phyloP scores from a whole-genome alignment of 92 coral and sea anemone genomes.

The Porites rus region DNA sequence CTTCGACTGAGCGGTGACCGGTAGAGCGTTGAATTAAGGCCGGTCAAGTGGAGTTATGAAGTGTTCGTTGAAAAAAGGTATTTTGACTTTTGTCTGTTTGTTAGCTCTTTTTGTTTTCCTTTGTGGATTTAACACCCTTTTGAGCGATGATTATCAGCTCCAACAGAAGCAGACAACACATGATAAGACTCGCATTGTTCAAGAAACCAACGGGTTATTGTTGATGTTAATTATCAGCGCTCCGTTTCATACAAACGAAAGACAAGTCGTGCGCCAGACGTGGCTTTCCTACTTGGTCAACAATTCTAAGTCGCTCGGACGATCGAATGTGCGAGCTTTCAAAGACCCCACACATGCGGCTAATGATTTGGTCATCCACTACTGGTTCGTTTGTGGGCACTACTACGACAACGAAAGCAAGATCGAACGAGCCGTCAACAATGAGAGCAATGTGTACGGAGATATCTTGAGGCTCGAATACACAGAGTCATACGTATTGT shows the following conservation, averaged over 20 bases:
- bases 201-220: background rate
- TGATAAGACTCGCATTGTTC: background rate
- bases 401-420: background rate
- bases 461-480: slow-evolving; percentile 49
- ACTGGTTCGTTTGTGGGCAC: slow-evolving; percentile 20
- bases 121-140: too few relatives aligned
- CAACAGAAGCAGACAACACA: background rate
- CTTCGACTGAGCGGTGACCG: too few relatives aligned
- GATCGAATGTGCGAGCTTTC: background rate
- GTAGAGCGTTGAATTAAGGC: too few relatives aligned
- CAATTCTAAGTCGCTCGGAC: background rate
- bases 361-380: background rate
- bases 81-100: too few relatives aligned
- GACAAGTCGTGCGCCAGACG: slow-evolving; percentile 17
- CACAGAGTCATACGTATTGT: slow-evolving; percentile 35
- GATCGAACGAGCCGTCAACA: background rate
- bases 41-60: too few relatives aligned
- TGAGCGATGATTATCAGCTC: background rate
- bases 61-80: too few relatives aligned
- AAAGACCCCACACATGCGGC: background rate
- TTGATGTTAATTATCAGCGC: slow-evolving; percentile 15
- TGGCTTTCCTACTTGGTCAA: slow-evolving; percentile 16
- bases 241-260: background rate
- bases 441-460: slow-evolving; percentile 12
- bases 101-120: too few relatives aligned